Evolutionary conservation across 2,113 vertebrate species (phyloP).

Genomic region (Eublepharis macularius): DNA sequence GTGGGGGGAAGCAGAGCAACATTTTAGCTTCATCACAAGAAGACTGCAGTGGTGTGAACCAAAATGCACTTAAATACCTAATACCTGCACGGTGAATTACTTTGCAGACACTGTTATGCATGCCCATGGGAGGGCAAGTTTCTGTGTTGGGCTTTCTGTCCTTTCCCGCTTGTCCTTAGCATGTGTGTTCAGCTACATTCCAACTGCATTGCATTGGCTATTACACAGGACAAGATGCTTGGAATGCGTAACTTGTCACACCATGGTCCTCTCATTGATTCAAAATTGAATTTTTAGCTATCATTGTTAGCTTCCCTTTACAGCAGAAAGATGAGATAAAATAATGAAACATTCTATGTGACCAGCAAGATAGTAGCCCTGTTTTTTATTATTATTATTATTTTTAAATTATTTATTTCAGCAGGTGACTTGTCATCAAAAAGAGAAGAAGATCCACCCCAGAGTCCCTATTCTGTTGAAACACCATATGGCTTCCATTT

Average conservation of each 20-base stretch:
- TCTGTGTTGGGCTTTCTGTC: neutral
- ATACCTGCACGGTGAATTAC: no score
- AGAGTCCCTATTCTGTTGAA: slow-evolving; percentile 94
- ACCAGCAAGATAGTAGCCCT: neutral
- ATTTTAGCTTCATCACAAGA: neutral
- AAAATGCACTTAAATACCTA: neutral
- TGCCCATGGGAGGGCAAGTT: neutral
- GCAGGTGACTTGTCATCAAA: slow-evolving; percentile 81
- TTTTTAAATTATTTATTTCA: slow-evolving; percentile 61
- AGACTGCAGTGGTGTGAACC: neutral
- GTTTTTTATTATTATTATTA: neutral
- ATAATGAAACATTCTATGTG: no score
- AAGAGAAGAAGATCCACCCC: slow-evolving; percentile 78
- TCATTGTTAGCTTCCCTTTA: no score
- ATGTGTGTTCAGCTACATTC: neutral
- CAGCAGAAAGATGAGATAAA: no score
- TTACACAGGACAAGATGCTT: neutral
- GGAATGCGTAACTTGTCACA: neutral
- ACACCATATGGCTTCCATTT: slow-evolving; percentile 97
- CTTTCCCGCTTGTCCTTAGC: neutral
- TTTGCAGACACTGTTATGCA: neutral
- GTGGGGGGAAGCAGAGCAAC: neutral
- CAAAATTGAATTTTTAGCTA: no score
- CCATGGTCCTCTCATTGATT: no score
- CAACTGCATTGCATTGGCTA: neutral